Base-by-base conservation (phyloP, 1,140 invertebrate species). In the Linepithema humile region DNA sequence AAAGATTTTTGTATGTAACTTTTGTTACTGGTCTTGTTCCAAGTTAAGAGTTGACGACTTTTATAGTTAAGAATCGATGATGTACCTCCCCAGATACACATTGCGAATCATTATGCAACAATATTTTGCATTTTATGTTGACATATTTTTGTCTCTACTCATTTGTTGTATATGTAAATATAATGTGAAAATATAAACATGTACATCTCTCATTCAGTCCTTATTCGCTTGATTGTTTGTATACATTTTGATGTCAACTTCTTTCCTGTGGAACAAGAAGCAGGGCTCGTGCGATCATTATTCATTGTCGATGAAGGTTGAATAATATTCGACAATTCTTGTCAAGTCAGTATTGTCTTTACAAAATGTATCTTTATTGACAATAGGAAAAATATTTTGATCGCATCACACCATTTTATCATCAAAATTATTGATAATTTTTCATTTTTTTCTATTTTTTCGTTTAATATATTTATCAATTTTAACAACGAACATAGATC, bases 11-110 rank as follows among this genome's bases (percentile, higher is more conserved):
- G 48, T 57, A 80, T 64, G 48, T 57, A 80, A 87, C 10, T 80
- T 80, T 84, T 45, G 29, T 73, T 84, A 77, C 35, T 48, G 35
- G 57, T 84, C 55, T 87, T 73, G 85, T 88, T 87, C 69, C 82
- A 88, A 67, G 83, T 69, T 80, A 80, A 80, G 48, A 43, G 64
- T 48, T 80, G 75, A 80, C 62, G 40, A 70, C 20, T 80, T 80
- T 55, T 53, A 20, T 67, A 78, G 50, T 80, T 57, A 69, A 78
- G 35, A 12, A 55, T 69, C 62, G 6, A 40, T 38, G 5, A 69
- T 55, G 32, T 77, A 48, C 59, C 59, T 65, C n/a, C n/a, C 57
- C 35, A 29, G 20, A 77, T 64, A 64, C 43, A 62, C 26, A 32
- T n/a, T n/a, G n/a, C n/a, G 20, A 50, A 32, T 77, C 20, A 64